A percentile compares a stretch with the other conserved stretches of the same genome.
Evolutionary conservation across 2,888 invertebrate species (phyloP).

Genomic region (Cheilosia soror): DNA sequence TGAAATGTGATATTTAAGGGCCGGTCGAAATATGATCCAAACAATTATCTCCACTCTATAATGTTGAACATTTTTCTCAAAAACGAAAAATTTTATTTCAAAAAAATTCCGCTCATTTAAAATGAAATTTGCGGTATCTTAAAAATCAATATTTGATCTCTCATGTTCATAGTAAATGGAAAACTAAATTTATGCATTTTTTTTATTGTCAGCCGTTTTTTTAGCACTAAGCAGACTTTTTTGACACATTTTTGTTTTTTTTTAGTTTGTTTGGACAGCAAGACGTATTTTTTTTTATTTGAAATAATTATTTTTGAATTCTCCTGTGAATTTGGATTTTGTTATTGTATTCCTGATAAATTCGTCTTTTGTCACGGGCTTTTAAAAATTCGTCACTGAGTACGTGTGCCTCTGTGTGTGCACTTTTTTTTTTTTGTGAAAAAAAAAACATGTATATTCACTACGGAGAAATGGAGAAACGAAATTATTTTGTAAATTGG

Average conservation of each 20-base stretch:
- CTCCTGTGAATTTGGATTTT: constrained; percentile 12
- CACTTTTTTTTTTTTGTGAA: not conserved
- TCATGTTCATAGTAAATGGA: constrained; percentile 10
- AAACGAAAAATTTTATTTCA: not conserved
- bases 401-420: constrained; percentile 6
- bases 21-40: not conserved
- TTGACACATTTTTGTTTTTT: constrained; percentile 5
- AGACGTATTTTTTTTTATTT: not conserved
- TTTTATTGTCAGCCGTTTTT: constrained; percentile 19
- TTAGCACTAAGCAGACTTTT: not conserved
- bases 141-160: constrained; percentile 9
- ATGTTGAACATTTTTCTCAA: not conserved
- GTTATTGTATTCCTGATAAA: constrained; percentile 23
- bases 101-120: not conserved
- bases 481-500: constrained; percentile 54
- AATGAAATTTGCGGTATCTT: not conserved
- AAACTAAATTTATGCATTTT: constrained; percentile 14
- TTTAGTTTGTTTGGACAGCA: constrained; percentile 25
- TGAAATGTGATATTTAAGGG: too few species aligned
- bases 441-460: not conserved
- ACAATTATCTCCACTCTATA: not conserved
- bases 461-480: constrained; percentile 26
- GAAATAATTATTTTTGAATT: not conserved
- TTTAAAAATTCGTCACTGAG: constrained; percentile 15
- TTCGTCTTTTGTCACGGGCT: constrained; percentile 36